phyloP scores from a whole-genome alignment of 1,140 invertebrate genomes.

The Brachionus sp. region DNA sequence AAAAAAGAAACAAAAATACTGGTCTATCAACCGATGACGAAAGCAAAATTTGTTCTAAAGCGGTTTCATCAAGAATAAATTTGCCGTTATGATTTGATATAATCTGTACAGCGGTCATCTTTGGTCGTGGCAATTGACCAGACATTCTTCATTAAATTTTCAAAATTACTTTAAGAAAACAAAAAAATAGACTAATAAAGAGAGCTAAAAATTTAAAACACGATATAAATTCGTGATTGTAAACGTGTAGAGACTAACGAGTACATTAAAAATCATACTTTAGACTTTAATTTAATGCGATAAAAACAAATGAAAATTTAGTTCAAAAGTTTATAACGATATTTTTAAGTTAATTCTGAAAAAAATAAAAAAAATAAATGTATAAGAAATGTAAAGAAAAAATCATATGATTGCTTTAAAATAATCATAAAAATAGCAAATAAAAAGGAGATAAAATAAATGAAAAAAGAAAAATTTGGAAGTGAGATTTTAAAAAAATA shows the following conservation, averaged over 20 bases:
- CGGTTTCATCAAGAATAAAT: neutral
- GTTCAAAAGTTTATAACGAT: neutral
- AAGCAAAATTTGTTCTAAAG: neutral
- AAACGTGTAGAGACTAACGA: neutral
- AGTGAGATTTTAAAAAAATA: too few relatives aligned
- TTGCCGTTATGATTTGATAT: slow-evolving; percentile 8
- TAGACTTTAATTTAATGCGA: neutral
- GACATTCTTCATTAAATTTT: neutral
- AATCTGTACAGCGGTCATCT: neutral
- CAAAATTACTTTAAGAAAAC: neutral
- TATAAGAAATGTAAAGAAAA: too few relatives aligned
- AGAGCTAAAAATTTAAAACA: neutral
- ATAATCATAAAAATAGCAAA: too few relatives aligned
- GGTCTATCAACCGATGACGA: neutral
- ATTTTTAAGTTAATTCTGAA: neutral
- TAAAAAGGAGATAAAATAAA: too few relatives aligned
- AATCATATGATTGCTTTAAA: too few relatives aligned
- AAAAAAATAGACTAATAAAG: neutral
- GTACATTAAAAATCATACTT: neutral
- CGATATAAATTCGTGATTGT: neutral
- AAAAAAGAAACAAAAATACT: neutral
- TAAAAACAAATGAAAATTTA: neutral
- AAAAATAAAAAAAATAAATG: too few relatives aligned
- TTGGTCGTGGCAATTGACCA: neutral
- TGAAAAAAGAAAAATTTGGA: too few relatives aligned